Evolutionary conservation across 2,797 vertebrate genomes (phyloP).

Genomic region (Salarias fasciatus): DNA sequence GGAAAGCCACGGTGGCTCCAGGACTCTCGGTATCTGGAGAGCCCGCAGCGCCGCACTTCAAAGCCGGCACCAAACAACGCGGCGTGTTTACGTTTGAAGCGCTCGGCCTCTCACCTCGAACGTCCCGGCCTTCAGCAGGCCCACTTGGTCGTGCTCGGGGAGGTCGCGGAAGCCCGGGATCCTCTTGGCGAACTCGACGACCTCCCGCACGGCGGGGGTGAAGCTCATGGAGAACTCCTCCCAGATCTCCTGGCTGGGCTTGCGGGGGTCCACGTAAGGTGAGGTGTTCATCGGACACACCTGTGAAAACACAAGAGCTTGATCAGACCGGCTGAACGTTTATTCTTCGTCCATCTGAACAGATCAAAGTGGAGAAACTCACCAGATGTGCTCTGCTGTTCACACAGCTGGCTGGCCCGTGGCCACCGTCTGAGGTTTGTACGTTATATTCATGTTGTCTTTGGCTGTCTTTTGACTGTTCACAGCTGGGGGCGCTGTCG

Average conservation of each 20-base stretch:
- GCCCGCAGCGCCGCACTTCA: slow-evolving; percentile 7
- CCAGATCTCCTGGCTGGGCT: slow-evolving; percentile 95
- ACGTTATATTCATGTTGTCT: slow-evolving; percentile 60
- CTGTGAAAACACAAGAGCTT: slow-evolving; percentile 61
- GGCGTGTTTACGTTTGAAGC: neutral
- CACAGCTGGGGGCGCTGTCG: slow-evolving; percentile 77
- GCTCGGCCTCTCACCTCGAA: slow-evolving; percentile 89
- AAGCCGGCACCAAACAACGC: slow-evolving; percentile 13
- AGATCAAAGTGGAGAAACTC: slow-evolving; percentile 25
- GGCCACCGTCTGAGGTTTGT: slow-evolving; percentile 64
- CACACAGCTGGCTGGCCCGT: slow-evolving; percentile 52
- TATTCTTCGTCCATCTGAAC: no score
- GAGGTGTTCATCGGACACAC: slow-evolving; percentile 95
- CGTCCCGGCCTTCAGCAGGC: slow-evolving; percentile 96
- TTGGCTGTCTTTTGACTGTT: slow-evolving; percentile 78
- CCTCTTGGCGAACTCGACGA: slow-evolving; percentile 97
- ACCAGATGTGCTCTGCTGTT: slow-evolving; percentile 69
- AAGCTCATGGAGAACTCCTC: slow-evolving; percentile 99
- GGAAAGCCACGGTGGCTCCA: slow-evolving; percentile 9
- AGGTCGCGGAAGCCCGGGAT: slow-evolving; percentile 96
- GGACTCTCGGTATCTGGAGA: slow-evolving; percentile 6
- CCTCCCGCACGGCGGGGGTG: slow-evolving; percentile 96
- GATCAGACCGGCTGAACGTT: no score
- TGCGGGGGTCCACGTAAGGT: slow-evolving; percentile 90
- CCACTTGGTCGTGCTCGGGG: slow-evolving; percentile 95